Conservation (phyloP, 2,797 vertebrate species). For the Oceanodroma leucorhoa region DNA sequence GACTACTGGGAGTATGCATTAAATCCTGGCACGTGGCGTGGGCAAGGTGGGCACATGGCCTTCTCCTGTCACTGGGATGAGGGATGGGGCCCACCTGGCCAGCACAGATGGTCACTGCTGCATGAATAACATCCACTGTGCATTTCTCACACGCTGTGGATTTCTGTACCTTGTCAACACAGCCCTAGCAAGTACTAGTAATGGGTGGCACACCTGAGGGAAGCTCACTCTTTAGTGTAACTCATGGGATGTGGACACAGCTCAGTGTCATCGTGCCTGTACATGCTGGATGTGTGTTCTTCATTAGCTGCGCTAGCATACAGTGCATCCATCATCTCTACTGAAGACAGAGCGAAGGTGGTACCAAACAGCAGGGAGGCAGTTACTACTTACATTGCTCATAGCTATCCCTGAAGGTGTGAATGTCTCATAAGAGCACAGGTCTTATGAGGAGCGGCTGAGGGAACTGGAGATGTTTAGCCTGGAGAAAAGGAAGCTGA, state of each 20-base stretch:
- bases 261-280: neutral
- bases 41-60: neutral
- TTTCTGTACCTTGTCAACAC: neutral
- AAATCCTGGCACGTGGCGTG: neutral
- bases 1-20: fast-evolving
- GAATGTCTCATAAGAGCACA: neutral
- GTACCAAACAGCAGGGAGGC: neutral
- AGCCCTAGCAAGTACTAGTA: neutral
- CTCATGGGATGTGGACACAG: neutral
- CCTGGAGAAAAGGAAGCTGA: too few relatives aligned
- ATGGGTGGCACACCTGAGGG: neutral
- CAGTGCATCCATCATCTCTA: neutral
- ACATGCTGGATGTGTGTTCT: neutral
- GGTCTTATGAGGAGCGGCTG: too few relatives aligned
- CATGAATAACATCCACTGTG: neutral
- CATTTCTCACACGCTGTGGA: neutral
- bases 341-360: neutral
- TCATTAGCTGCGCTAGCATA: neutral
- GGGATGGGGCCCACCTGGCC: neutral
- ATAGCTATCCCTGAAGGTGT: neutral
- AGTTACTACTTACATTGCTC: neutral
- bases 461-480: too few relatives aligned
- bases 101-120: neutral
- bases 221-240: neutral
- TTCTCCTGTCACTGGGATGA: neutral